Evolutionary conservation across 2,888 invertebrate genomes (phyloP).

Genomic region (Apotomis betuletana): DNA sequence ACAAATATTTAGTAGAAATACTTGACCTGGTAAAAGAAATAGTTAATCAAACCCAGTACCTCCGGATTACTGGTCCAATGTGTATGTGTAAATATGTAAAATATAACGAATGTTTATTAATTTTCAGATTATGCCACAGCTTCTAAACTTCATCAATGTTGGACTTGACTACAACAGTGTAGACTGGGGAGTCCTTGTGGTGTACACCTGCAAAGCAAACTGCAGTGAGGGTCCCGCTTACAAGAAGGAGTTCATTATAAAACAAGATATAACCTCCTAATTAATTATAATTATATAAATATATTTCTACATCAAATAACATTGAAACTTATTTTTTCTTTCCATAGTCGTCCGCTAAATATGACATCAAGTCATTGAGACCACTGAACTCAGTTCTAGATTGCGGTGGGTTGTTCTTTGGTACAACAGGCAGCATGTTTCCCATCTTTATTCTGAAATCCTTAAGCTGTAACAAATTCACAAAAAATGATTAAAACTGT

Average conservation of each 20-base stretch:
- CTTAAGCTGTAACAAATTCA: conserved; percentile 83
- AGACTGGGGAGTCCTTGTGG: conserved; percentile 95
- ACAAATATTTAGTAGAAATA: too few relatives aligned
- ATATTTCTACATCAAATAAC: conserved; percentile 29
- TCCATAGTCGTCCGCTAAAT: conserved; percentile 85
- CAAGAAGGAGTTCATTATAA: conserved; percentile 90
- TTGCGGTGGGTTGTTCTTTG: conserved; percentile 89
- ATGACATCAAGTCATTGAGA: conserved; percentile 92
- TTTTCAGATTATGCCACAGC: conserved; percentile 90
- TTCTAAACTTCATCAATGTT: conserved; percentile 87
- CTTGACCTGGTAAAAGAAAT: too few relatives aligned
- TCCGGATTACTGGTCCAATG: too few relatives aligned
- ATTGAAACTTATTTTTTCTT: conserved; percentile 54
- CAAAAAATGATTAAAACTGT: background rate
- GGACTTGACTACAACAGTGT: conserved; percentile 85
- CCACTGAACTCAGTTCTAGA: conserved; percentile 94
- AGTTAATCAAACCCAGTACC: too few relatives aligned
- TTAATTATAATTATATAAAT: conserved; percentile 35
- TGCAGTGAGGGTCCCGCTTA: conserved; percentile 88
- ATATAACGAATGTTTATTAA: conserved; percentile 10
- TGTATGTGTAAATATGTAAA: too few relatives aligned
- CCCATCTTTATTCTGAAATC: conserved; percentile 94
- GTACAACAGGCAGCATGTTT: conserved; percentile 88
- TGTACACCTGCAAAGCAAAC: conserved; percentile 93
- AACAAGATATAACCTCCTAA: conserved; percentile 89